Evolutionary conservation across 2,888 invertebrate species (phyloP).

Genomic region (Lepidochitona cinerea): DNA sequence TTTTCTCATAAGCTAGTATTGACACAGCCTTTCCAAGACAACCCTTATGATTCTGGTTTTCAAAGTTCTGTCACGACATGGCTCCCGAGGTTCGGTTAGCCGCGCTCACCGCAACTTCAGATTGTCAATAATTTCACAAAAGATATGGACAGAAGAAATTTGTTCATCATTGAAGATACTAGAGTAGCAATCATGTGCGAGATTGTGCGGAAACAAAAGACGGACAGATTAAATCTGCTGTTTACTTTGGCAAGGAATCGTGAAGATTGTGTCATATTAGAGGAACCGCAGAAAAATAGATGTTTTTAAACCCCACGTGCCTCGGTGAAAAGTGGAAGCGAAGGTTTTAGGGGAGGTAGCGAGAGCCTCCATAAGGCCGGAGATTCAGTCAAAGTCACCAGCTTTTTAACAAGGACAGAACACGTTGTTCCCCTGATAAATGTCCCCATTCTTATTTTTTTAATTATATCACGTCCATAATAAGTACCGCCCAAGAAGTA

Average conservation of each 20-base stretch:
- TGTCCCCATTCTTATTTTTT: no score
- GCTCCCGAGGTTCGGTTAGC: not conserved
- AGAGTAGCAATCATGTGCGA: not conserved
- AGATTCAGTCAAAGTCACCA: not conserved
- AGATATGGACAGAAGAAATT: not conserved
- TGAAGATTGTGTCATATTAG: conserved; percentile 5
- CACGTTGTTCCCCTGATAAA: no score
- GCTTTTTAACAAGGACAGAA: no score
- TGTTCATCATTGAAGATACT: not conserved
- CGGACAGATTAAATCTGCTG: not conserved
- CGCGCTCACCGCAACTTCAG: not conserved
- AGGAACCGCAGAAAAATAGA: no score
- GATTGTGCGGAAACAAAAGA: conserved; percentile 3
- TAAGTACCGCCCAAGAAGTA: no score
- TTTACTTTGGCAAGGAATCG: not conserved
- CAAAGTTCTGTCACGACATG: not conserved
- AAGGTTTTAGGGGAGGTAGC: no score
- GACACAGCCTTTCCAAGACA: not conserved
- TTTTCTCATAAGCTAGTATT: not conserved
- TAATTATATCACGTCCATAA: no score
- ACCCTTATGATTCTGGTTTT: not conserved
- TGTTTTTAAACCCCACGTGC: no score
- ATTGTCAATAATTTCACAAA: not conserved
- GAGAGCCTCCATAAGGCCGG: not conserved
- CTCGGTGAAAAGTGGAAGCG: not conserved